These are phyloP conservation scores for Cassiopea andromeda DNA, from an alignment of 30 jellyfish, hydroid and myxozoan genomes.

Conservation along the genomic window DNA sequence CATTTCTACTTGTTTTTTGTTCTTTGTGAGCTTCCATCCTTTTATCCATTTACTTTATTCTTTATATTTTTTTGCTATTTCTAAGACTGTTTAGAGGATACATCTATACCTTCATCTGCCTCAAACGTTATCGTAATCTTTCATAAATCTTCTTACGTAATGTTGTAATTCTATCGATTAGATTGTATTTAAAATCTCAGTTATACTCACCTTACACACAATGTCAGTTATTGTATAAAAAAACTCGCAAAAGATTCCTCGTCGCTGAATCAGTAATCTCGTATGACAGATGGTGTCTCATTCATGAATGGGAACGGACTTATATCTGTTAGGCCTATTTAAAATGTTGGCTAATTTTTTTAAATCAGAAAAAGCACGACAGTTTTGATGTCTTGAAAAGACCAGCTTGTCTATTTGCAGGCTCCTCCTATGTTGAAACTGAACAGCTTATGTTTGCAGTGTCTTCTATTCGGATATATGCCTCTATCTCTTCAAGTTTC, in stretches of 20 bases:
- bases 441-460: too few species aligned
- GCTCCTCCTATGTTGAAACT: too few species aligned
- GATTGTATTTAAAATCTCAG: background rate
- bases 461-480: too few species aligned
- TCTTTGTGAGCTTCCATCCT: background rate
- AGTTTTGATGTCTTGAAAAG: too few species aligned
- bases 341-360: too few species aligned
- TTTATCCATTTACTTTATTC: background rate
- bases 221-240: background rate
- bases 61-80: background rate
- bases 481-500: too few species aligned
- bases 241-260: background rate
- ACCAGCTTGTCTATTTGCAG: too few species aligned
- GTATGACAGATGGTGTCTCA: background rate
- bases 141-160: background rate
- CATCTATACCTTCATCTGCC: background rate
- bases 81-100: background rate
- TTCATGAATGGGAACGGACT: background rate
- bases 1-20: background rate
- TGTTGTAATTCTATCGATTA: slow-evolving; percentile 12
- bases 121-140: slow-evolving; percentile 7
- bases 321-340: too few species aligned
- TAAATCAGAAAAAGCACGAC: too few species aligned
- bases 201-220: background rate
- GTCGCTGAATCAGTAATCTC: background rate